Conservation (phyloP, 2,113 vertebrate genomes). For the Bufo bufo region DNA sequence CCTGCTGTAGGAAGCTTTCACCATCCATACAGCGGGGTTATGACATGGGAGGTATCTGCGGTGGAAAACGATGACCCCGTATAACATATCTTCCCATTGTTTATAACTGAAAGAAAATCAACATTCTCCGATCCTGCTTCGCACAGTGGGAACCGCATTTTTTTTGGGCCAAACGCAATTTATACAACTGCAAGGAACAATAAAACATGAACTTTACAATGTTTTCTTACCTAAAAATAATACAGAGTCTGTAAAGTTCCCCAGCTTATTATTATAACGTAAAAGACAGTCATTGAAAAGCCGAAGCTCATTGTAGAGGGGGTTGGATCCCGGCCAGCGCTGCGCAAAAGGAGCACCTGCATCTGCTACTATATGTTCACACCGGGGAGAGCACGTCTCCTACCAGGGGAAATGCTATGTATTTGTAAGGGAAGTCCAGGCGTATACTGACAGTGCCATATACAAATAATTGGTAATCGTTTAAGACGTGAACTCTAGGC, state of each 20-base stretch:
- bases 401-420: neutral
- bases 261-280: slow-evolving; percentile 80
- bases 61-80: slow-evolving; percentile 82
- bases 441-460: too few species aligned
- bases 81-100: slow-evolving; percentile 81
- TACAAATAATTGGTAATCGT: too few species aligned
- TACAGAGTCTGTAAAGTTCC: slow-evolving; percentile 82
- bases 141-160: slow-evolving; percentile 84
- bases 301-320: slow-evolving; percentile 71
- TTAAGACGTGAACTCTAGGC: too few species aligned
- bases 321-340: slow-evolving; percentile 66
- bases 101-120: slow-evolving; percentile 85
- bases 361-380: slow-evolving; percentile 36
- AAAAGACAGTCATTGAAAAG: slow-evolving; percentile 80
- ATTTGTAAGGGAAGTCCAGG: neutral
- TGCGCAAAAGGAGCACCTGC: slow-evolving; percentile 72
- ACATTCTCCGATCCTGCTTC: slow-evolving; percentile 80
- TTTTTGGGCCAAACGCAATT: slow-evolving; percentile 84
- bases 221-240: slow-evolving; percentile 86
- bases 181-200: slow-evolving; percentile 84
- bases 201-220: slow-evolving; percentile 84
- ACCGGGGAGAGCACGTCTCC: neutral
- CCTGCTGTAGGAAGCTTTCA: slow-evolving; percentile 75
- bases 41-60: slow-evolving; percentile 80
- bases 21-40: slow-evolving; percentile 81